Conservation (phyloP, 2,113 vertebrate species). For the Vimba vimba region DNA sequence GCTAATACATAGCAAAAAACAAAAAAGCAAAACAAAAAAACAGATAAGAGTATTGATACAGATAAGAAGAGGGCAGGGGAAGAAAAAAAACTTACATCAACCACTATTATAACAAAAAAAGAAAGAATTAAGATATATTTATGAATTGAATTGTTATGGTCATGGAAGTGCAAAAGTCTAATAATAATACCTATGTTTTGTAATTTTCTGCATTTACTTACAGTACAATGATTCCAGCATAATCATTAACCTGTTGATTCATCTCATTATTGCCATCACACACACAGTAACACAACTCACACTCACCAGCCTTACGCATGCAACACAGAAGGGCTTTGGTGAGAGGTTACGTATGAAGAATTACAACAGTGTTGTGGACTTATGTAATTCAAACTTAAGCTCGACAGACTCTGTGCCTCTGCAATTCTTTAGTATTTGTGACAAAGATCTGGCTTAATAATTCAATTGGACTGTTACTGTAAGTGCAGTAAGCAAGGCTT, state of each 20-base stretch:
- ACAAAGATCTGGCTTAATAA: not conserved
- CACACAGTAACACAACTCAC: not conserved
- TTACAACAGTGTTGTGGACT: conserved; percentile 5
- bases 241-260: not conserved
- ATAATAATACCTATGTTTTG: not conserved
- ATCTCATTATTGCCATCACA: not conserved
- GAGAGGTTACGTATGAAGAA: conserved; percentile 35
- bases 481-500: not conserved
- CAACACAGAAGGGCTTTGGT: conserved; percentile 36
- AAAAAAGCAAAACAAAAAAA: not conserved
- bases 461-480: not conserved
- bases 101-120: not conserved
- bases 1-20: not conserved
- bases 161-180: conserved; percentile 13
- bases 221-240: not conserved
- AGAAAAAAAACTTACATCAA: not conserved
- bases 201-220: not conserved
- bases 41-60: not conserved
- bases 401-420: conserved; percentile 24
- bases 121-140: not conserved
- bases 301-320: conserved; percentile 10
- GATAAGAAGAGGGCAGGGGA: not conserved
- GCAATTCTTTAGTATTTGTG: not conserved
- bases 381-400: conserved; percentile 20
- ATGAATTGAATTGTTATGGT: not conserved